These are phyloP conservation scores for Lichenostomus cassidix DNA, from an alignment of 2,113 vertebrate genomes.

Conservation along the genomic window DNA sequence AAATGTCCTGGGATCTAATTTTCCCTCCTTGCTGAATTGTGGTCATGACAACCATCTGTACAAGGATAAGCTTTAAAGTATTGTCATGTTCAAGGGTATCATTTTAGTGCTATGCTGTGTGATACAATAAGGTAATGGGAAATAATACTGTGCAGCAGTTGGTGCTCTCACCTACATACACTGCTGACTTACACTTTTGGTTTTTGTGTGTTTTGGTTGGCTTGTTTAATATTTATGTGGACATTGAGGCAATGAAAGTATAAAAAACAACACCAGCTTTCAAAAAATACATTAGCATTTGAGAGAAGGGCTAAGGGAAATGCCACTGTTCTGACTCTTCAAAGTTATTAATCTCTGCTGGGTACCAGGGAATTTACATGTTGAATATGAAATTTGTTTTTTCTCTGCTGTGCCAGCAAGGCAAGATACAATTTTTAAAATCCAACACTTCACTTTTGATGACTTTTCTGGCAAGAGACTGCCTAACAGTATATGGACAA, in stretches of 20 bases:
- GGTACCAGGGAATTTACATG: not conserved
- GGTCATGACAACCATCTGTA: constrained; percentile 61
- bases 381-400: not conserved
- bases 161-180: not conserved
- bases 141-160: constrained; percentile 15
- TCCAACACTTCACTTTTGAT: not conserved
- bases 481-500: not conserved
- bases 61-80: constrained; percentile 49
- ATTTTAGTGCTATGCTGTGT: constrained; percentile 1
- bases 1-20: constrained; percentile 62
- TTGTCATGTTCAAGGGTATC: not conserved
- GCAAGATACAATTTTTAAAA: not conserved
- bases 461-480: not conserved
- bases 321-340: not conserved
- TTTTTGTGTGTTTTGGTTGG: not conserved
- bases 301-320: not conserved
- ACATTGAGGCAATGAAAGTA: not conserved
- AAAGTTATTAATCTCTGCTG: not conserved
- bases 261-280: not conserved
- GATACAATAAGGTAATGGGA: constrained; percentile 18
- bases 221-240: not conserved
- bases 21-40: constrained; percentile 42
- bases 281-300: not conserved
- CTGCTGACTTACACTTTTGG: not conserved
- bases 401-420: not conserved